Evolutionary conservation across 1,140 invertebrate species (phyloP).

Genomic region (Apis cerana): DNA sequence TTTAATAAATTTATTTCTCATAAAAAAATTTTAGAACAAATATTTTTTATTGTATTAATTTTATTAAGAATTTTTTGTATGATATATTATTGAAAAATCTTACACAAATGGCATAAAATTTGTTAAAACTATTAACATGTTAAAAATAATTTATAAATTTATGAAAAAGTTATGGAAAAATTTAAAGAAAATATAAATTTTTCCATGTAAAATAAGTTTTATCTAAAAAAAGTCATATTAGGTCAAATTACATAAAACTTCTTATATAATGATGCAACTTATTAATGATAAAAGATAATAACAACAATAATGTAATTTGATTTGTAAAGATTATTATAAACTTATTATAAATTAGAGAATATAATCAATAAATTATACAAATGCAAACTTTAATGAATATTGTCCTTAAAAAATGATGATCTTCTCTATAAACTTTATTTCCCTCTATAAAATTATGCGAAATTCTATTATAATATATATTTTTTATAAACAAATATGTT

Average conservation of each 20-base stretch:
- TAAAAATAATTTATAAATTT: not conserved
- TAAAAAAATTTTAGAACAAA: not conserved
- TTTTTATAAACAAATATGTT: not conserved
- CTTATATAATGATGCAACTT: not conserved
- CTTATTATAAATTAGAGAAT: not conserved
- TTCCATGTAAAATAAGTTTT: not conserved
- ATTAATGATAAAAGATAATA: conserved; percentile 2
- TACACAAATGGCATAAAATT: not conserved
- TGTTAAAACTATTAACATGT: not conserved
- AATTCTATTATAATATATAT: not conserved
- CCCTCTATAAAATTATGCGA: not conserved
- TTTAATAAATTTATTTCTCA: conserved; percentile 1
- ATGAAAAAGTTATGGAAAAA: not conserved
- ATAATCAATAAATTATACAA: not conserved
- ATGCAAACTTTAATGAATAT: not conserved
- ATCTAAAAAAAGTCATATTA: not conserved
- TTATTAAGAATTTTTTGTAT: not conserved
- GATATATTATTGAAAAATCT: not conserved
- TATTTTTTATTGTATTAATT: not conserved
- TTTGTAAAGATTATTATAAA: not conserved
- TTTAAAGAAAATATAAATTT: not conserved
- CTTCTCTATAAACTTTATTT: not conserved
- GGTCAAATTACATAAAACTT: not conserved
- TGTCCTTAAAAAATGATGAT: not conserved
- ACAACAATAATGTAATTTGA: not conserved